phyloP scores from a whole-genome alignment of 2,797 vertebrate species.

The Scleropages formosus region DNA sequence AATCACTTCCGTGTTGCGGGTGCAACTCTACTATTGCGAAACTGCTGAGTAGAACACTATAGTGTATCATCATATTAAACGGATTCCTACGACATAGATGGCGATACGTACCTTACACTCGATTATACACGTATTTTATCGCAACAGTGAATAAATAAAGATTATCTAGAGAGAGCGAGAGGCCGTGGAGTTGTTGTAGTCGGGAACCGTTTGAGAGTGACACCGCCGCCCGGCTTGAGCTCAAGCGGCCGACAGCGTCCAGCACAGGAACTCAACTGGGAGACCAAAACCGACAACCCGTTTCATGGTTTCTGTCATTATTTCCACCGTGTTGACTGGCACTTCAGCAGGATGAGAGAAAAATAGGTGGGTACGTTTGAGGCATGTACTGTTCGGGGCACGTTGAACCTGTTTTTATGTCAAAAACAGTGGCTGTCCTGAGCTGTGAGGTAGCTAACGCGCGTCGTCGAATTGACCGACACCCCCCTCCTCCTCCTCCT shows the following conservation, averaged over 20 bases:
- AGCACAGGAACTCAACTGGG: not conserved
- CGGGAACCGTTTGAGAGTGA: conserved; percentile 1
- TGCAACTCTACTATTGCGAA: not conserved
- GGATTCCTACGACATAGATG: not conserved
- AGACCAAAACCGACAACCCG: not conserved
- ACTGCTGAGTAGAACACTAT: not conserved
- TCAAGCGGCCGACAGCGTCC: conserved; percentile 10
- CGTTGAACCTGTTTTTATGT: too few species aligned
- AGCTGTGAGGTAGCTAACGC: conserved; percentile 18
- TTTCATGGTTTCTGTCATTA: not conserved
- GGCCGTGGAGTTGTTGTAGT: not conserved
- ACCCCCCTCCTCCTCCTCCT: too few species aligned
- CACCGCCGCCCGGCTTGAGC: conserved; percentile 17
- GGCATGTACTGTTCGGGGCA: not conserved
- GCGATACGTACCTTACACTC: not conserved
- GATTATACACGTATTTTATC: too few species aligned
- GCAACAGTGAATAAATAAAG: too few species aligned
- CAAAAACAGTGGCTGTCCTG: too few species aligned
- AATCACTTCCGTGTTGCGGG: conserved; percentile 3
- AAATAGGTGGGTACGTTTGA: conserved; percentile 3
- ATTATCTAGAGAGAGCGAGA: too few species aligned
- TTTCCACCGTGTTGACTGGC: not conserved
- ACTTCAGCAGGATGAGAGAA: conserved; percentile 21
- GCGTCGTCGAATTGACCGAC: not conserved
- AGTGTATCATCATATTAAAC: not conserved